These are phyloP conservation scores for Odontamblyopus rebecca DNA, from an alignment of 2,797 vertebrate species.

Conservation along the genomic window DNA sequence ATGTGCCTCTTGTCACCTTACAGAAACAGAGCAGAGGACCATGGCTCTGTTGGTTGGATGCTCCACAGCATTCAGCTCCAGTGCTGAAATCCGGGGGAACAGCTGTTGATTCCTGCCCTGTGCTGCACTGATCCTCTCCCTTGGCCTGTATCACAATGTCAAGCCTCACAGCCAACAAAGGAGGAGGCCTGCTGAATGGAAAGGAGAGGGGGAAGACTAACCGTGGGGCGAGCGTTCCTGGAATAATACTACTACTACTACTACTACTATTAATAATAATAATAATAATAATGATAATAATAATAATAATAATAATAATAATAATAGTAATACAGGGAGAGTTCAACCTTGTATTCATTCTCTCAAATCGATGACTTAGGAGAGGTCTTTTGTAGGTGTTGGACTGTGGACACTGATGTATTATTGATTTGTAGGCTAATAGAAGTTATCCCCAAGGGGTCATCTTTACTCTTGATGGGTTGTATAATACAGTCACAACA, in stretches of 20 bases:
- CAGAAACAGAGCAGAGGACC: not conserved
- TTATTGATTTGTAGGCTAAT: conserved; percentile 13
- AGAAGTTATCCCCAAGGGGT: conserved; percentile 6
- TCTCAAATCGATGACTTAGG: conserved; percentile 53
- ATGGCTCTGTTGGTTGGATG: not conserved
- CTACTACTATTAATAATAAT: too few relatives aligned
- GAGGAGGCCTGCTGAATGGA: conserved; percentile 43
- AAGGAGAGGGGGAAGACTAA: conserved; percentile 13
- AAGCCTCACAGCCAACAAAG: conserved; percentile 47
- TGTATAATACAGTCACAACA: not conserved
- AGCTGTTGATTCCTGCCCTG: conserved; percentile 39
- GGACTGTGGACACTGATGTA: conserved; percentile 12
- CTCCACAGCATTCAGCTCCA: conserved; percentile 2
- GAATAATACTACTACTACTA: too few relatives aligned
- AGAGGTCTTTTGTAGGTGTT: conserved; percentile 39
- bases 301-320: too few relatives aligned
- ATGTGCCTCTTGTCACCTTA: conserved; percentile 6
- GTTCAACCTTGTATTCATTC: conserved; percentile 42
- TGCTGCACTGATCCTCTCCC: conserved; percentile 20
- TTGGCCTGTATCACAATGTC: conserved; percentile 58
- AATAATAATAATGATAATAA: too few relatives aligned
- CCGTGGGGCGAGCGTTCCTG: conserved; percentile 18
- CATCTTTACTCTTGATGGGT: not conserved
- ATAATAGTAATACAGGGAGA: not conserved
- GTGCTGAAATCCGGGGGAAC: conserved; percentile 33